Percentiles rank a stretch among this genome's conserved stretches.
Conservation (phyloP, 2,888 invertebrate species). For the Magallana nippona region DNA sequence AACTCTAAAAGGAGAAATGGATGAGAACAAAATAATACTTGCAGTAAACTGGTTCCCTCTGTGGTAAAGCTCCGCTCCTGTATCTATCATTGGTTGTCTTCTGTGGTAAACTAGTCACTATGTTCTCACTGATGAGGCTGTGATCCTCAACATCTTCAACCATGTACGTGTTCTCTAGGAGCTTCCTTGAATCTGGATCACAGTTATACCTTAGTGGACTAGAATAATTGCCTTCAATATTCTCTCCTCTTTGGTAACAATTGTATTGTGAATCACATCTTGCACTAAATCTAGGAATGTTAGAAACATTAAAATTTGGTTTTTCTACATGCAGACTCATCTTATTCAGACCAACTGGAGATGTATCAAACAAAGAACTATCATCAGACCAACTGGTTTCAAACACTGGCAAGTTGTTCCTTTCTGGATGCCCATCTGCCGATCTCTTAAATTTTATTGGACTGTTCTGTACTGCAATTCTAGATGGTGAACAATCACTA, state of each 20-base stretch:
- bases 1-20: too few relatives aligned
- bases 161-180: neutral
- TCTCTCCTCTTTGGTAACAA: neutral
- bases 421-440: neutral
- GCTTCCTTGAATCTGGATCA: neutral
- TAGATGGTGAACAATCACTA: neutral
- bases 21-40: neutral
- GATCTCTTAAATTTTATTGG: neutral
- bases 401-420: neutral
- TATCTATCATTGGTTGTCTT: too few relatives aligned
- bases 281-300: neutral
- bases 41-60: neutral
- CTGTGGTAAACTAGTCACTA: too few relatives aligned
- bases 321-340: neutral
- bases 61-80: too few relatives aligned
- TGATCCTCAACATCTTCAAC: neutral
- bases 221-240: neutral
- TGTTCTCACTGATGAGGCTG: neutral
- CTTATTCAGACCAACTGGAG: neutral
- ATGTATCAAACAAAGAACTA: neutral
- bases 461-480: neutral
- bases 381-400: conserved; percentile 25
- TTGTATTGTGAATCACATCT: neutral
- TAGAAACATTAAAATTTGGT: neutral
- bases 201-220: neutral